These are phyloP conservation scores for Oncorhynchus gorbuscha DNA, from an alignment of 2,113 vertebrate genomes.

Conservation along the genomic window DNA sequence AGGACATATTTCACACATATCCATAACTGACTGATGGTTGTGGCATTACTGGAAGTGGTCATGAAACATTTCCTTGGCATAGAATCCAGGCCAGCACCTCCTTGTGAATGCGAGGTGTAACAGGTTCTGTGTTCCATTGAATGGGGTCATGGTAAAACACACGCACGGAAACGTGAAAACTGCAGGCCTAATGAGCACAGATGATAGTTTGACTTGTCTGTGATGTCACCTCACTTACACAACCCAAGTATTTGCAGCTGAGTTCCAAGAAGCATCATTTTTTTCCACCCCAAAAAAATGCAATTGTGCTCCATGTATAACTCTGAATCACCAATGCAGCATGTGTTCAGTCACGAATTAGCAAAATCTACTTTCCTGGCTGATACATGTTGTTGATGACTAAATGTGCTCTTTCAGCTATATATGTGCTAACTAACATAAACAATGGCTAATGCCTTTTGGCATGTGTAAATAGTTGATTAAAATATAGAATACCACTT, in stretches of 20 bases:
- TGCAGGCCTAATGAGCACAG: background rate
- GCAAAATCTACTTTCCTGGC: background rate
- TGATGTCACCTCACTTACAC: background rate
- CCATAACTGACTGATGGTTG: background rate
- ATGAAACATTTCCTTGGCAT: conserved; percentile 54
- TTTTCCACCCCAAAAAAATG: background rate
- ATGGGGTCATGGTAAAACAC: conserved; percentile 3
- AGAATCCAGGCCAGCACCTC: conserved; percentile 35
- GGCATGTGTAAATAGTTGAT: conserved; percentile 3
- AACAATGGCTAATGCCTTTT: background rate
- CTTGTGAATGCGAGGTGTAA: no score
- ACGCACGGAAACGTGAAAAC: background rate
- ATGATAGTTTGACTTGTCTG: background rate
- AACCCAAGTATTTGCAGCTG: background rate
- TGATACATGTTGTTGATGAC: background rate
- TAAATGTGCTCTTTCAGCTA: background rate
- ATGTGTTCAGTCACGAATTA: background rate
- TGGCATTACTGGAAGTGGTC: conserved; percentile 7
- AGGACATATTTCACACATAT: background rate
- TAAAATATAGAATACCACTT: background rate
- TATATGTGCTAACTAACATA: background rate
- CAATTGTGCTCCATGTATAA: background rate
- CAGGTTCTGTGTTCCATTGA: background rate
- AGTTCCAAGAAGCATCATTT: background rate
- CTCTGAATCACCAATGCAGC: no score